Evolutionary conservation across 2,888 invertebrate genomes (phyloP).

Genomic region (Clitarchus hookeri): DNA sequence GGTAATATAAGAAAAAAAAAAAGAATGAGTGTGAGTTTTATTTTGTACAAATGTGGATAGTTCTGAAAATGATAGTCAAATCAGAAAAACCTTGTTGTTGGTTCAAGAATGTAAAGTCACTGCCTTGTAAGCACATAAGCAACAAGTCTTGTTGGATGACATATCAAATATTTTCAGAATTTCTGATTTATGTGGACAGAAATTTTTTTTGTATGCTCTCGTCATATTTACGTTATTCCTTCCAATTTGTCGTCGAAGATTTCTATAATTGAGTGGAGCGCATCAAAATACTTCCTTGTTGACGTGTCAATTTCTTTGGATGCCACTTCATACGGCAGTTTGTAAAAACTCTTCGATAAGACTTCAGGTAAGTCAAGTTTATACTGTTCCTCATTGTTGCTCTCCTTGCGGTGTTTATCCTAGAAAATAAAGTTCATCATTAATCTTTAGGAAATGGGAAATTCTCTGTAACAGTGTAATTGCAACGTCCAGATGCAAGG

Average conservation of each 20-base stretch:
- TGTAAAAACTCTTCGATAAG: constrained; percentile 22
- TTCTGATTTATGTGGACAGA: too few relatives aligned
- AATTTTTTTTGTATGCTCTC: too few relatives aligned
- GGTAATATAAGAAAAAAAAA: too few relatives aligned
- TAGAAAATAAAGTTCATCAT: neutral
- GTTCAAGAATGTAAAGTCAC: too few relatives aligned
- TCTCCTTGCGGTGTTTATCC: neutral
- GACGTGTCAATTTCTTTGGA: constrained; percentile 11
- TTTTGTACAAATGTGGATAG: too few relatives aligned
- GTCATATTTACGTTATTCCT: neutral
- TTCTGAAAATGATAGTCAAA: too few relatives aligned
- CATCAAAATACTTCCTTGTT: constrained; percentile 23
- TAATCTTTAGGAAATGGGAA: too few relatives aligned
- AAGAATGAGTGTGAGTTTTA: too few relatives aligned
- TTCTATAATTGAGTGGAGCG: neutral
- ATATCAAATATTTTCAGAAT: too few relatives aligned
- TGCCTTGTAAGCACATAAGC: too few relatives aligned
- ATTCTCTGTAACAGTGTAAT: neutral
- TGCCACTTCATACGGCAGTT: constrained; percentile 12
- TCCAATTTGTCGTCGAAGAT: neutral
- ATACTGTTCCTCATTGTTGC: neutral
- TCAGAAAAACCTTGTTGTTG: too few relatives aligned
- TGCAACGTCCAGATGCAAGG: neutral
- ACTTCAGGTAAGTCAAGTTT: constrained; percentile 20
- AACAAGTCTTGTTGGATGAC: too few relatives aligned